A percentile compares a stretch with the other conserved stretches of the same genome.
phyloP scores from a whole-genome alignment of 2,888 invertebrate genomes.

The Merodon equestris region DNA sequence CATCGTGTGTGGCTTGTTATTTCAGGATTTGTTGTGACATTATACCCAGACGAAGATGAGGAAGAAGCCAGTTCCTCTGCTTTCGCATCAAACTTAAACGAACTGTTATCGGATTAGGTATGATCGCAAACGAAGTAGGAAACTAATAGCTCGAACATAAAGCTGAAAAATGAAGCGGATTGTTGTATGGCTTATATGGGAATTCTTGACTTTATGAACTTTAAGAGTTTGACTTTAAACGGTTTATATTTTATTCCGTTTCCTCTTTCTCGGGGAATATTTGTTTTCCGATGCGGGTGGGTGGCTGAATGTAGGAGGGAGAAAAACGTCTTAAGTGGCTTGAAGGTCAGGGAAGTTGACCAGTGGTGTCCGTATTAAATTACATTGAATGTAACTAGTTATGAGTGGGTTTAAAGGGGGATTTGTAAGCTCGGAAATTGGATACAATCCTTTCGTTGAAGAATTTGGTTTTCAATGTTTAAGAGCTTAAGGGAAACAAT shows the following conservation, averaged over 20 bases:
- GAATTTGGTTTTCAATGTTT: too few species aligned
- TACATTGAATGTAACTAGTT: too few species aligned
- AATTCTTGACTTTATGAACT: conserved; percentile 32
- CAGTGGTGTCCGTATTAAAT: too few species aligned
- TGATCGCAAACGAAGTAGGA: conserved; percentile 29
- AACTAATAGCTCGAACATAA: conserved; percentile 12
- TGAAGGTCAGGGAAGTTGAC: conserved; percentile 12
- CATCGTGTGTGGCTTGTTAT: conserved; percentile 9
- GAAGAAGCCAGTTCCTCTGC: not conserved
- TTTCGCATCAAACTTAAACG: conserved; percentile 27
- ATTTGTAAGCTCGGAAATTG: too few species aligned
- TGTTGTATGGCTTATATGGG: not conserved
- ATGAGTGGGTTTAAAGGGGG: too few species aligned
- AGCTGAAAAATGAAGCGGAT: not conserved
- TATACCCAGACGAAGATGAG: conserved; percentile 7
- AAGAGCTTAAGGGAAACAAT: too few species aligned
- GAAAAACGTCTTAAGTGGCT: too few species aligned
- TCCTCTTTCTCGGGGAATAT: too few species aligned
- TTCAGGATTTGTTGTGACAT: conserved; percentile 36
- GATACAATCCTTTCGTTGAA: too few species aligned
- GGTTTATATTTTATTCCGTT: not conserved
- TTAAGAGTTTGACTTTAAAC: conserved; percentile 14
- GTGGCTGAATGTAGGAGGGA: too few species aligned
- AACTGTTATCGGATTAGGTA: conserved; percentile 24
- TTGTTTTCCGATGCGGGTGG: too few species aligned